These are phyloP conservation scores for Cerastoderma edule DNA, from an alignment of 2,888 invertebrate species.

Conservation along the genomic window DNA sequence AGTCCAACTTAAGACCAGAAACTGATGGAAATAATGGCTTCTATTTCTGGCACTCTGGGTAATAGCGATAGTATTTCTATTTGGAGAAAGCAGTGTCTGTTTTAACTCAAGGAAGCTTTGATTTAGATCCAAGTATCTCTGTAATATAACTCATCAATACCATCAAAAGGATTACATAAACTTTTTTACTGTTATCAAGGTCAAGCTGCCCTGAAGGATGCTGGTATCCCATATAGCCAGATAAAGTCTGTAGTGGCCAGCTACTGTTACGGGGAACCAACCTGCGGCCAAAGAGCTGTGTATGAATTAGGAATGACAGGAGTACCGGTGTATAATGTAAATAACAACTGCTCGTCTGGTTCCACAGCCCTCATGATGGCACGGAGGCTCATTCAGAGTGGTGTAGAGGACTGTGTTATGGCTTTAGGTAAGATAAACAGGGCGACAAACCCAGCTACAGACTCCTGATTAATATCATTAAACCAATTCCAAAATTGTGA, in stretches of 20 bases:
- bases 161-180: too few species aligned
- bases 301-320: constrained; percentile 94
- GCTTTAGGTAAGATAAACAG: constrained; percentile 80
- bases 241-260: constrained; percentile 79
- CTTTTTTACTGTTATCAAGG: constrained; percentile 55
- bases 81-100: too few species aligned
- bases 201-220: constrained; percentile 72
- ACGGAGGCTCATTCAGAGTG: constrained; percentile 72
- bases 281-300: constrained; percentile 90
- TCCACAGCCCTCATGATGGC: constrained; percentile 79
- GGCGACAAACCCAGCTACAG: too few species aligned
- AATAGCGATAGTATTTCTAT: too few species aligned
- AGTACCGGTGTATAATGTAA: constrained; percentile 79
- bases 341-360: constrained; percentile 80
- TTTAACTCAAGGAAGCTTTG: too few species aligned
- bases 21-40: too few species aligned
- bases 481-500: too few species aligned
- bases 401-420: constrained; percentile 76
- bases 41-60: too few species aligned
- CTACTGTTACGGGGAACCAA: constrained; percentile 81
- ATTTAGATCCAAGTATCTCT: too few species aligned
- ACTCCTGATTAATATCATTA: too few species aligned
- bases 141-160: too few species aligned
- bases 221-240: constrained; percentile 68
- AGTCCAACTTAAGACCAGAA: too few species aligned